phyloP scores from a whole-genome alignment of 2,113 vertebrate species.

The Rhadina sibilatrix region DNA sequence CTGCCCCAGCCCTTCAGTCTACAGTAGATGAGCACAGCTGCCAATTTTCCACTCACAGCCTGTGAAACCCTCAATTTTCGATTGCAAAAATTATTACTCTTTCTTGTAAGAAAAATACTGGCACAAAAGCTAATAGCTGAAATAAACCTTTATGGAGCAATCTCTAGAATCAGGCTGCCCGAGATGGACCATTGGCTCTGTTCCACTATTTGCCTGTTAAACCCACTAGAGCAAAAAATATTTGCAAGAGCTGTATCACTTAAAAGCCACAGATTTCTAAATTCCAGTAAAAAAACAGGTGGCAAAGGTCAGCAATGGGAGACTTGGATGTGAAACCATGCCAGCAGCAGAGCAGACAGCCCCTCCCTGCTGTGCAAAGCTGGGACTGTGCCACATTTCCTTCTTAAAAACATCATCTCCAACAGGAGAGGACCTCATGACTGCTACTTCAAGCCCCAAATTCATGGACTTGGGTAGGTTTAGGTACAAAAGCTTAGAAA shows the following conservation, averaged over 20 bases:
- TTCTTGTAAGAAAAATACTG: constrained; percentile 38
- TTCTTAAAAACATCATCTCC: not conserved
- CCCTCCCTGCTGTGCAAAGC: not conserved
- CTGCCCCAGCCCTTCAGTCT: not conserved
- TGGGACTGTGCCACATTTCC: not conserved
- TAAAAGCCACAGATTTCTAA: constrained; percentile 3
- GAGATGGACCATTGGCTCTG: not conserved
- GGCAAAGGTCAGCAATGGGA: not conserved
- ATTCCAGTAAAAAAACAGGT: constrained; percentile 31
- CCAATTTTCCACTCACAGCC: constrained; percentile 6
- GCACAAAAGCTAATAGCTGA: not conserved
- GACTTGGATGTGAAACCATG: not conserved
- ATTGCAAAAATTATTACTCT: constrained; percentile 15
- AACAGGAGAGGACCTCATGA: not conserved
- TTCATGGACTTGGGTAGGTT: not conserved
- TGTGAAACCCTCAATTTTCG: constrained; percentile 34
- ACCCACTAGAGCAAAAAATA: not conserved
- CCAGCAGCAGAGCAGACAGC: not conserved
- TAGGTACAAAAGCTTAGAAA: not conserved
- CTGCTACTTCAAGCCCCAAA: not conserved
- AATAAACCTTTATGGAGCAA: constrained; percentile 32
- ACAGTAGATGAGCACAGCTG: not conserved
- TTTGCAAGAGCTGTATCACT: not conserved
- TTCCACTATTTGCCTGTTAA: constrained; percentile 2
- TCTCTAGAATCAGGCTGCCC: not conserved